These are phyloP conservation scores for Datnioides undecimradiatus DNA, from an alignment of 2,113 vertebrate genomes.

Conservation along the genomic window DNA sequence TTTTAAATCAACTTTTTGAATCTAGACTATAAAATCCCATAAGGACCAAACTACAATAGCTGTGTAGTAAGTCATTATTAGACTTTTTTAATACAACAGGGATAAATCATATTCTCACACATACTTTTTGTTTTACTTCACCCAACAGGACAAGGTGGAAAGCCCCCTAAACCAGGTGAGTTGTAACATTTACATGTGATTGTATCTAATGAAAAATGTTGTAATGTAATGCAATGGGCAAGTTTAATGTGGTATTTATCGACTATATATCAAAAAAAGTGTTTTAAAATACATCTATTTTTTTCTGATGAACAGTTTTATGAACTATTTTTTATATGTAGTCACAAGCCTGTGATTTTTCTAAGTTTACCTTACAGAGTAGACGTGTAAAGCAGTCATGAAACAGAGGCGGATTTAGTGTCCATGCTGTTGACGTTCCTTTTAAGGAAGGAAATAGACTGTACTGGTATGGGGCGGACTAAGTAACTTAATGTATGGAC, in stretches of 20 bases:
- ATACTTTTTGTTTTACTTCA: slow-evolving; percentile 1
- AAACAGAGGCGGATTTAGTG: slow-evolving; percentile 1
- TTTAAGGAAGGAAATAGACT: slow-evolving; percentile 44
- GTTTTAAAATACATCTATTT: not conserved
- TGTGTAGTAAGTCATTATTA: not conserved
- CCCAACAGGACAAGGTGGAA: slow-evolving; percentile 72
- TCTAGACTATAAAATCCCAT: not conserved
- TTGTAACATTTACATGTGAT: not conserved
- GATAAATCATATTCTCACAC: not conserved
- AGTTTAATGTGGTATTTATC: not conserved
- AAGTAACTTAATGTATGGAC: slow-evolving; percentile 15
- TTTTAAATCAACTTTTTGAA: not conserved
- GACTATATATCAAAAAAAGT: not conserved
- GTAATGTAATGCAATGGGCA: not conserved
- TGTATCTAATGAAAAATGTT: not conserved
- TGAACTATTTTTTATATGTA: not conserved
- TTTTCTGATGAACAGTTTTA: not conserved
- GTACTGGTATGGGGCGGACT: slow-evolving; percentile 14
- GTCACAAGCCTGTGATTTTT: not conserved
- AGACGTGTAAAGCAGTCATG: not conserved
- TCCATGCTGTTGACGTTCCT: not conserved
- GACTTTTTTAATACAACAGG: not conserved
- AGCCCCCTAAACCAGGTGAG: slow-evolving; percentile 78
- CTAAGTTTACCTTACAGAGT: too few species aligned
- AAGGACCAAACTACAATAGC: not conserved